These are phyloP conservation scores for Aleiodes alternator DNA, from an alignment of 2,888 invertebrate species.

Conservation along the genomic window DNA sequence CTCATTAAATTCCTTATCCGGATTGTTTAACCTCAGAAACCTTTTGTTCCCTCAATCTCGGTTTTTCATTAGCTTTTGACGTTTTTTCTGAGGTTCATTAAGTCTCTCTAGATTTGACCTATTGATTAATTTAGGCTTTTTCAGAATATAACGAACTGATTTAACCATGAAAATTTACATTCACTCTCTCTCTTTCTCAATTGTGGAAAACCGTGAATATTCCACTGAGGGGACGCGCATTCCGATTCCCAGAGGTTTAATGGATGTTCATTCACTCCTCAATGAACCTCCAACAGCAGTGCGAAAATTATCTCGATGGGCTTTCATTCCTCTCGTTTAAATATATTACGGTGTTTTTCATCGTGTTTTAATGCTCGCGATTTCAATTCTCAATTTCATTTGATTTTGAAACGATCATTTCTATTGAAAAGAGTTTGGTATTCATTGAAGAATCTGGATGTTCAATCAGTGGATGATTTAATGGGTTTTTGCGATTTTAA, in stretches of 20 bases:
- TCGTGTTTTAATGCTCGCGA: conserved; percentile 2
- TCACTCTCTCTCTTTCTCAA: background rate
- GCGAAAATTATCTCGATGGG: conserved; percentile 40
- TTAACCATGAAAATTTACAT: conserved; percentile 27
- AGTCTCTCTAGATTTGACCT: background rate
- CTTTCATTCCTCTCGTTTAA: conserved; percentile 27
- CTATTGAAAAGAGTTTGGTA: no score
- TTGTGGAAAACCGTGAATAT: conserved; percentile 25
- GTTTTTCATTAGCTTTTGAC: no score
- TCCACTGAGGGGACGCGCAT: conserved; percentile 35
- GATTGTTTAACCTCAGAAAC: background rate
- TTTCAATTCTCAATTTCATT: background rate
- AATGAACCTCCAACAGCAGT: conserved; percentile 42
- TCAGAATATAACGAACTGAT: conserved; percentile 1
- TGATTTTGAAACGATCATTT: no score
- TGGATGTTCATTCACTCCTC: conserved; percentile 47
- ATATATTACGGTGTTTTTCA: conserved; percentile 12
- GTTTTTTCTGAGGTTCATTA: background rate
- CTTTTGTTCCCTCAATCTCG: background rate
- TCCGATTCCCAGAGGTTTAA: conserved; percentile 40
- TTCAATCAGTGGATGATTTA: no score
- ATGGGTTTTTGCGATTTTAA: no score
- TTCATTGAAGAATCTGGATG: no score
- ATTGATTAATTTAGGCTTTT: no score
- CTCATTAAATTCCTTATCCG: conserved; percentile 27